A percentile compares a stretch with the other conserved stretches of the same genome.
Conservation (phyloP, 2,113 vertebrate species). For the Cyphomyrus plagiostoma region DNA sequence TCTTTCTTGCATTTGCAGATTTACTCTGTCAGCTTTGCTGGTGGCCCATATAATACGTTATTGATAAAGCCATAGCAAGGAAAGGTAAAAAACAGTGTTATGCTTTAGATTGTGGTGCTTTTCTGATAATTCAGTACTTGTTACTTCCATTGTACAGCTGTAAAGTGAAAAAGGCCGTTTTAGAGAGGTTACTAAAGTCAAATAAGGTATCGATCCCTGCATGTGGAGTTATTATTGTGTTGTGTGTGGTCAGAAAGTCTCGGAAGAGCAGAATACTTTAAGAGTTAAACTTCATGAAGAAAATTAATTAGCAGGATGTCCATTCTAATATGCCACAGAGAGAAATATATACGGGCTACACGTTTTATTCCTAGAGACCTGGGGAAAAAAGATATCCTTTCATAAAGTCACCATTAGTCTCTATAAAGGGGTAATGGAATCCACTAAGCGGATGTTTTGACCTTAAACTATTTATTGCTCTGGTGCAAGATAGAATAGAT, state of each 20-base stretch:
- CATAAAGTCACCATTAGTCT: conserved; percentile 60
- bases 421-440: conserved; percentile 52
- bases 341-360: conserved; percentile 41
- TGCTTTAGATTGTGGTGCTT: not conserved
- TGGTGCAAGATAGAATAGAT: conserved; percentile 49
- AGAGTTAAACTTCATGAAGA: not conserved
- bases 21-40: not conserved
- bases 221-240: not conserved
- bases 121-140: not conserved
- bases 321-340: conserved; percentile 45
- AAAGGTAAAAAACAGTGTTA: not conserved
- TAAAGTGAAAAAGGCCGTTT: not conserved
- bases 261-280: not conserved
- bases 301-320: conserved; percentile 34
- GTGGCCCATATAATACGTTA: not conserved
- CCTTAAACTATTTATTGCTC: conserved; percentile 58
- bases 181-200: not conserved
- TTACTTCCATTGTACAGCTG: not conserved
- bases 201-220: not conserved
- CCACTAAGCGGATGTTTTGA: conserved; percentile 59
- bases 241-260: not conserved
- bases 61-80: not conserved
- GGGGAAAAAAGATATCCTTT: conserved; percentile 53
- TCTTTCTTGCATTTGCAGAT: not conserved
- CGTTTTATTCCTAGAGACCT: conserved; percentile 46